A percentile compares a stretch with the other conserved stretches of the same genome.
phyloP scores from a whole-genome alignment of 2,888 invertebrate genomes.

The Idaea biselata region DNA sequence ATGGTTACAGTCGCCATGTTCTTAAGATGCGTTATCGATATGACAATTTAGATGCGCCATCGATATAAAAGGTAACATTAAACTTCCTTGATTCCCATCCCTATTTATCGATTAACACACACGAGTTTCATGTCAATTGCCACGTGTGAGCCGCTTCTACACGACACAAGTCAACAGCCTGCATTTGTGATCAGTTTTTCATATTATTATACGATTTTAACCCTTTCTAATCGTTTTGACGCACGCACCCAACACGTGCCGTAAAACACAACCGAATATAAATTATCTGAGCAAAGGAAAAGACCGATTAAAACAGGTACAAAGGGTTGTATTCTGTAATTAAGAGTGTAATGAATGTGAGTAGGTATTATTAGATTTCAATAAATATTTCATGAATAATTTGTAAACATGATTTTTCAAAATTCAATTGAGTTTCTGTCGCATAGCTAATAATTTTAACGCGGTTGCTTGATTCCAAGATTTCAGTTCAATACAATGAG shows the following conservation, averaged over 20 bases:
- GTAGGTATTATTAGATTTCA: too few species aligned
- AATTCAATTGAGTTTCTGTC: too few species aligned
- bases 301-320: slow-evolving; percentile 47
- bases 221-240: slow-evolving; percentile 66
- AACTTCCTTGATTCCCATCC: slow-evolving; percentile 28
- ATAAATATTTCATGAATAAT: too few species aligned
- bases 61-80: slow-evolving; percentile 17
- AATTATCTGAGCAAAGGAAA: slow-evolving; percentile 54
- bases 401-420: too few species aligned
- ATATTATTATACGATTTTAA: slow-evolving; percentile 68
- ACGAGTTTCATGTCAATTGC: slow-evolving; percentile 76
- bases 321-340: slow-evolving; percentile 39
- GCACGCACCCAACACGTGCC: slow-evolving; percentile 72
- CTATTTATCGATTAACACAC: slow-evolving; percentile 55
- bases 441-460: too few species aligned
- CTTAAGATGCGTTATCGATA: too few species aligned
- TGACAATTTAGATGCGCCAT: slow-evolving; percentile 15
- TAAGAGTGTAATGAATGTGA: too few species aligned
- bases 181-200: slow-evolving; percentile 66
- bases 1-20: too few species aligned
- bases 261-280: slow-evolving; percentile 54
- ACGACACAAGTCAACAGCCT: slow-evolving; percentile 67
- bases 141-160: slow-evolving; percentile 72
- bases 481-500: too few species aligned
- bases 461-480: too few species aligned